Conservation (phyloP, 2,797 vertebrate species). For the Syngnathus acus region DNA sequence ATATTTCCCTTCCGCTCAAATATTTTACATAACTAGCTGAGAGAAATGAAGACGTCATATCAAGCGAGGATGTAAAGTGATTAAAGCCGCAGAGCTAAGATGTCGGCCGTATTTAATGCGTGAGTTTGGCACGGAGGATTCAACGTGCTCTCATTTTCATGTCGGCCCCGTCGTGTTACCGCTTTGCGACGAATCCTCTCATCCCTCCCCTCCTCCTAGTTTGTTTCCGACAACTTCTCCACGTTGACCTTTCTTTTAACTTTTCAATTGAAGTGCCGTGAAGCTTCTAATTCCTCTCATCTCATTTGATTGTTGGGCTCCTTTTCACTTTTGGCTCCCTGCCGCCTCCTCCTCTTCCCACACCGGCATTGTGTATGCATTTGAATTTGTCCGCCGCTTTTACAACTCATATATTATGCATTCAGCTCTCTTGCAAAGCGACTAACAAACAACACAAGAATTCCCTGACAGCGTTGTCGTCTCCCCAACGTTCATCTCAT, state of each 20-base stretch:
- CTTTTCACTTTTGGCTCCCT: conserved; percentile 8
- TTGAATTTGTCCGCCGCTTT: conserved; percentile 30
- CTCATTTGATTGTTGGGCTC: conserved; percentile 3
- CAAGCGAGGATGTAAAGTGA: conserved; percentile 32
- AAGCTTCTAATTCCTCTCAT: neutral
- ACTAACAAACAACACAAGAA: conserved; percentile 26
- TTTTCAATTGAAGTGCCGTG: neutral
- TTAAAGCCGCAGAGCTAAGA: conserved; percentile 35
- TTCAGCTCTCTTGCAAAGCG: conserved; percentile 27
- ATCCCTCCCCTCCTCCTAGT: neutral
- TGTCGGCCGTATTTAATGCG: conserved; percentile 45
- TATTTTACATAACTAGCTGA: conserved; percentile 6
- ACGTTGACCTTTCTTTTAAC: neutral
- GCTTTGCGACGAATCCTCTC: conserved; percentile 1
- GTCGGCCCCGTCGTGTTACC: neutral
- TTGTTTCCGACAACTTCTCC: neutral
- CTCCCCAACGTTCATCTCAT: neutral
- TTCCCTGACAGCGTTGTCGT: conserved; percentile 13
- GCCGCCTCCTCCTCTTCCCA: conserved; percentile 1
- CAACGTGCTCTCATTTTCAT: conserved; percentile 11
- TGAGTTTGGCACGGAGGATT: conserved; percentile 22
- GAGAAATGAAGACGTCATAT: conserved; percentile 39
- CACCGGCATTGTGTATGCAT: conserved; percentile 5
- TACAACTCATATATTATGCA: conserved; percentile 50
- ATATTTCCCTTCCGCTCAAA: neutral